phyloP scores from a whole-genome alignment of 2,888 invertebrate genomes.

The Ochropleura leucogaster region DNA sequence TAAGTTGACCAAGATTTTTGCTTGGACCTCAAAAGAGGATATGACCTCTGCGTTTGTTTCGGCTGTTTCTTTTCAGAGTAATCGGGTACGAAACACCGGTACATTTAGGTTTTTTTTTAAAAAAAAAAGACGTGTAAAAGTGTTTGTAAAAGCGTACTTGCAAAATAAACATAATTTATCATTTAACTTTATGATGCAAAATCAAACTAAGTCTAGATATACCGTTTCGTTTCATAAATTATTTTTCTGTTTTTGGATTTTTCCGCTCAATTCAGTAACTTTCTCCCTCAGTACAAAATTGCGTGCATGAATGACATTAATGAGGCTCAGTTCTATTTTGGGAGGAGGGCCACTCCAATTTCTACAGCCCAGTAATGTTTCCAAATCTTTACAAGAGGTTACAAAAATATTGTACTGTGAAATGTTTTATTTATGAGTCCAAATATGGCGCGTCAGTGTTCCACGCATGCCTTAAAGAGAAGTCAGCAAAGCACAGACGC shows the following conservation, averaged over 20 bases:
- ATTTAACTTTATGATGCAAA: neutral
- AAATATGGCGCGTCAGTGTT: no score
- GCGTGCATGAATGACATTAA: slow-evolving; percentile 4
- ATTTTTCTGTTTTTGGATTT: neutral
- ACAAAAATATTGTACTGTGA: neutral
- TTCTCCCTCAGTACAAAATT: neutral
- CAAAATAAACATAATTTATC: no score
- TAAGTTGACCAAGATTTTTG: no score
- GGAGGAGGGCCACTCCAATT: neutral
- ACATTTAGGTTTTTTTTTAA: no score
- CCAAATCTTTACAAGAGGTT: neutral
- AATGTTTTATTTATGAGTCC: neutral
- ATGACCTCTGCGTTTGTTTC: no score
- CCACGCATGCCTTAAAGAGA: no score
- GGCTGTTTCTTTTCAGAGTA: no score
- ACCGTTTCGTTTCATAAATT: neutral
- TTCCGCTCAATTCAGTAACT: neutral
- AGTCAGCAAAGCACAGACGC: no score
- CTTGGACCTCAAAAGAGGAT: no score
- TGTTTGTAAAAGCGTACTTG: no score
- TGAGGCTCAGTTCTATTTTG: slow-evolving; percentile 9
- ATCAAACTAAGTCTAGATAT: neutral
- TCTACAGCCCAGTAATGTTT: neutral
- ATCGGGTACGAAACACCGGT: no score
- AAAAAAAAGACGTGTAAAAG: no score